Evolutionary conservation across 2,797 vertebrate genomes (phyloP), one percentile per base, ranked within the genome.

Genomic region (Sylvia borin): DNA sequence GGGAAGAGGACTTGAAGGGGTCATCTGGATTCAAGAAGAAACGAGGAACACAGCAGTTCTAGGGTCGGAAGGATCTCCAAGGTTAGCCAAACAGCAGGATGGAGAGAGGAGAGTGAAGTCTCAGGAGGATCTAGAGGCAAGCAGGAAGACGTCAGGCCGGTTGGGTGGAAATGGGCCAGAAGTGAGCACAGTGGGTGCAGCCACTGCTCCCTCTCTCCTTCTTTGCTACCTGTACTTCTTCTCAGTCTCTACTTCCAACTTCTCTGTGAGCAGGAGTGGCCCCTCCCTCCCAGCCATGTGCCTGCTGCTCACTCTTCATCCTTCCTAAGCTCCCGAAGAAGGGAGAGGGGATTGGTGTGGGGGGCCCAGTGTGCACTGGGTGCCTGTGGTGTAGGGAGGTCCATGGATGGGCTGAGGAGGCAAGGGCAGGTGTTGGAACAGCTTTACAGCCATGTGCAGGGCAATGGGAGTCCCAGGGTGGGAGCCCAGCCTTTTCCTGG

Each of bases 251-350:
- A 36, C 40, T 80, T 74, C 31, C 31, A 62, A 4, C 5, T 20
- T 4, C 1, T 0, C 1, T 0, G 6, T 1, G 9, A 68, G 32
- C 20, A 72, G 18, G 75, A 43, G 26, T 13, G 38, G 21, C 10
- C 31, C 22, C 10, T 79, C 36, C 29, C 8, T 85, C 42, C 29
- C 12, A 85, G 10, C 38, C 18, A 4, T 5, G 4, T 31, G 17
- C 42, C 34, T 68, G 29, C 38, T 79, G 20, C 40, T 84, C 32
- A 45, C 24, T 50, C 38, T 26, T 8, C 2, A 61, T 48, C 43
- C 11, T 85, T 65, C n/a, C 21, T 31, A 40, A 32, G 29, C 14
- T 80, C 24, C 64, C 65, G 54, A 74, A 75, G 16, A 81, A 64
- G n/a, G 3, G 25, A 57, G 31, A 66, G 40, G 48, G 43, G 26